phyloP scores from a whole-genome alignment of 2,113 vertebrate genomes.

The Serilophus lunatus region DNA sequence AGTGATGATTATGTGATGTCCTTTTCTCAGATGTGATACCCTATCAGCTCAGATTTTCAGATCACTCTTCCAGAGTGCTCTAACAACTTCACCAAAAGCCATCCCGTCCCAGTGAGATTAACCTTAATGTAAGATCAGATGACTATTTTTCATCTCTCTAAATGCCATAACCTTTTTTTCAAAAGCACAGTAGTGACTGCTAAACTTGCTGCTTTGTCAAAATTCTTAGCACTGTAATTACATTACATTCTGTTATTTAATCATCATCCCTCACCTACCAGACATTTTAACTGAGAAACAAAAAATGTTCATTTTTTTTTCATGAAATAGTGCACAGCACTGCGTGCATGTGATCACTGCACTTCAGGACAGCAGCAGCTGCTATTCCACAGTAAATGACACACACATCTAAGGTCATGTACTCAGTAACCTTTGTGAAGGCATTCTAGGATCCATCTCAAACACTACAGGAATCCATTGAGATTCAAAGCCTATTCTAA shows the following conservation, averaged over 20 bases:
- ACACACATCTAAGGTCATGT: not conserved
- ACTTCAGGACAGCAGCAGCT: not conserved
- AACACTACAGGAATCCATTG: not conserved
- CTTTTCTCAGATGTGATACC: not conserved
- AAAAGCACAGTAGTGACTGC: not conserved
- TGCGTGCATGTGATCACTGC: not conserved
- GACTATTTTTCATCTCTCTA: not conserved
- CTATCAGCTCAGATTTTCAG: not conserved
- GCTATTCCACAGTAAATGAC: not conserved
- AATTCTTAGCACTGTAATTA: not conserved
- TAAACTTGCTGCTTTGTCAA: not conserved
- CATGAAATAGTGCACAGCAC: not conserved
- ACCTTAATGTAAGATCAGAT: not conserved
- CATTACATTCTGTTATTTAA: not conserved
- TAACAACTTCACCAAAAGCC: not conserved
- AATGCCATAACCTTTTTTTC: not conserved
- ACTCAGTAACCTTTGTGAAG: not conserved
- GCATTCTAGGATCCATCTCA: constrained; percentile 16
- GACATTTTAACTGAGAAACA: not conserved
- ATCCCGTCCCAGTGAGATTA: not conserved
- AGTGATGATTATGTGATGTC: not conserved
- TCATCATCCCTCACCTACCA: not conserved
- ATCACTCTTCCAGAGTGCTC: not conserved
- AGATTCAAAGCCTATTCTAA: constrained; percentile 32
- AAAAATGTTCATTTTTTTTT: not conserved